phyloP scores from a whole-genome alignment of 2,888 invertebrate species.

The Azorinus chamasolen region DNA sequence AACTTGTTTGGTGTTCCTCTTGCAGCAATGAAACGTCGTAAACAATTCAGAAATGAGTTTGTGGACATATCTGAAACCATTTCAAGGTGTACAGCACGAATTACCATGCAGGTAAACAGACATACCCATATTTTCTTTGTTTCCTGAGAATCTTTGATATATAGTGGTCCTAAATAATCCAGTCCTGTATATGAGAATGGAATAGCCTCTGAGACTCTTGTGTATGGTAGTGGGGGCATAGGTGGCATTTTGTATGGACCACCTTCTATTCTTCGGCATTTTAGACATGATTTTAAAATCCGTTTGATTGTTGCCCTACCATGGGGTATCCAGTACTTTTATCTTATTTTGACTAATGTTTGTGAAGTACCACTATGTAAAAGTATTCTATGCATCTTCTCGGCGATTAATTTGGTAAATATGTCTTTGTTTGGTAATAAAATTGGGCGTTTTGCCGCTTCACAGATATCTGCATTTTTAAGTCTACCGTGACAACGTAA shows the following conservation, averaged over 20 bases:
- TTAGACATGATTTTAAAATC: neutral
- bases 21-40: slow-evolving; percentile 31
- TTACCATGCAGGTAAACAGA: slow-evolving; percentile 8
- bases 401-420: slow-evolving; percentile 12
- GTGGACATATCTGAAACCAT: slow-evolving; percentile 9
- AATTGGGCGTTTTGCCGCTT: slow-evolving; percentile 5
- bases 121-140: slow-evolving; percentile 4
- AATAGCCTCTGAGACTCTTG: neutral
- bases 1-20: slow-evolving; percentile 27
- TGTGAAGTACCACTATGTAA: slow-evolving; percentile 15
- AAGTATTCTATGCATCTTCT: neutral
- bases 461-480: neutral
- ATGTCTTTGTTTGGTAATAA: neutral
- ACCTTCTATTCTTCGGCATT: neutral
- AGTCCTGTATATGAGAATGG: neutral
- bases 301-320: slow-evolving; percentile 15
- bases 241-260: slow-evolving; percentile 4
- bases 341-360: slow-evolving; percentile 8
- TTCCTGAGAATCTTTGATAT: neutral
- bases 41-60: slow-evolving; percentile 24
- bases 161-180: slow-evolving; percentile 2
- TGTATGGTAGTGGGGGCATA: slow-evolving; percentile 6
- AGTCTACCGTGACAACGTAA: slow-evolving; percentile 3
- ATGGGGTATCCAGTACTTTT: slow-evolving; percentile 16
- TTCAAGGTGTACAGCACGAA: slow-evolving; percentile 6